A percentile compares a stretch with the other conserved stretches of the same genome.
These are phyloP conservation scores for Drosophila pseudotakahashii DNA, from an alignment of 2,888 invertebrate genomes.

Conservation along the genomic window DNA sequence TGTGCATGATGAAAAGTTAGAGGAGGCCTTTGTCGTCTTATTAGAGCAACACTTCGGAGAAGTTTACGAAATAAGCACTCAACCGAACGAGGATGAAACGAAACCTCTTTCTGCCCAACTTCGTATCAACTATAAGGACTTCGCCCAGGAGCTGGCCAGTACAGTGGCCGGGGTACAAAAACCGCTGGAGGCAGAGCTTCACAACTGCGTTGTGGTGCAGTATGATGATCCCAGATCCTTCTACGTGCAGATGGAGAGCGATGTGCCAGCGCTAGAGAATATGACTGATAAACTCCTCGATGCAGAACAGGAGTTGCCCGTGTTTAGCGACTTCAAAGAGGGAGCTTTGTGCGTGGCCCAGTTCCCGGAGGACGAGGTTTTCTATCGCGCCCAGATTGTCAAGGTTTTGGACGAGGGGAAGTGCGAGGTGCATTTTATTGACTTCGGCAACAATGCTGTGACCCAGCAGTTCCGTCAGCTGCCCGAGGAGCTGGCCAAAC, in stretches of 20 bases:
- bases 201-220: conserved; percentile 88
- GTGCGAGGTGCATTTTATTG: conserved; percentile 90
- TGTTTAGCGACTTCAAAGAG: conserved; percentile 73
- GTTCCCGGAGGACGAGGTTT: conserved; percentile 92
- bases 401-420: conserved; percentile 88
- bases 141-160: conserved; percentile 84
- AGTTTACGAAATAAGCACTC: conserved; percentile 87
- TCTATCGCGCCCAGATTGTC: conserved; percentile 94
- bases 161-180: conserved; percentile 64
- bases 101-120: conserved; percentile 87
- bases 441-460: conserved; percentile 88
- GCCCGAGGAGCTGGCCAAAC: conserved; percentile 86
- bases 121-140: conserved; percentile 86
- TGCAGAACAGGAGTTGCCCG: conserved; percentile 73
- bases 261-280: conserved; percentile 76
- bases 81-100: conserved; percentile 82
- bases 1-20: conserved; percentile 62
- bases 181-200: conserved; percentile 83
- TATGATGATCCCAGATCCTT: conserved; percentile 89
- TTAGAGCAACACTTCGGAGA: conserved; percentile 86
- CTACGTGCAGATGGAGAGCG: conserved; percentile 88
- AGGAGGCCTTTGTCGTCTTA: conserved; percentile 80
- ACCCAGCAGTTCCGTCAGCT: conserved; percentile 86
- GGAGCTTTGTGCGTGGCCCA: conserved; percentile 90
- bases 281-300: conserved; percentile 81